A percentile compares a stretch with the other conserved stretches of the same genome.
These are phyloP conservation scores for Meta bourneti DNA, from an alignment of 2,888 invertebrate species.

Conservation along the genomic window DNA sequence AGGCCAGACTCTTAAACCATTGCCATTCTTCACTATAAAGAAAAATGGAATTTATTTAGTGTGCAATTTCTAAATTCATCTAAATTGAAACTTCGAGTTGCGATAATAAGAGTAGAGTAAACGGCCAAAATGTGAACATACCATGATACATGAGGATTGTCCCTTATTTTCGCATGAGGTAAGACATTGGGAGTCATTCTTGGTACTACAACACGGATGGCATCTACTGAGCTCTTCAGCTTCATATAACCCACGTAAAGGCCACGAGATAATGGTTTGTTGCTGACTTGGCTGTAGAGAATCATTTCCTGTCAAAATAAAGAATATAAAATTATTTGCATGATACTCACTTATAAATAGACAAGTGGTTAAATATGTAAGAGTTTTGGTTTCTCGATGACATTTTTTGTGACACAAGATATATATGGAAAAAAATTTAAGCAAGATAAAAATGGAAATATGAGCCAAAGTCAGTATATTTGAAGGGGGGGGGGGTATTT, in stretches of 20 bases:
- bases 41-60: neutral
- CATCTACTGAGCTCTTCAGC: conserved; percentile 96
- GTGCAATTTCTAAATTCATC: neutral
- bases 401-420: neutral
- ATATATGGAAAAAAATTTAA: neutral
- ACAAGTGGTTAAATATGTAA: neutral
- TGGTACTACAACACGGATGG: conserved; percentile 95
- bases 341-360: neutral
- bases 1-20: conserved; percentile 85
- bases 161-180: conserved; percentile 94
- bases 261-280: conserved; percentile 90
- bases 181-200: conserved; percentile 95
- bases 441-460: neutral
- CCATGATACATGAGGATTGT: conserved; percentile 97
- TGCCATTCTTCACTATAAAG: conserved; percentile 95
- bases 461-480: no score
- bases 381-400: no score
- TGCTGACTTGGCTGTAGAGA: conserved; percentile 89
- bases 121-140: conserved; percentile 82
- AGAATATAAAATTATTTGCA: neutral
- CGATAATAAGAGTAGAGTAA: neutral
- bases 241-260: conserved; percentile 97
- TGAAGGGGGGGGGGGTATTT: no score
- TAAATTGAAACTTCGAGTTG: neutral
- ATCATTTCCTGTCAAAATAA: conserved; percentile 83